These are phyloP conservation scores for Mactra quadrangularis DNA, from an alignment of 1,140 invertebrate species.

Conservation along the genomic window DNA sequence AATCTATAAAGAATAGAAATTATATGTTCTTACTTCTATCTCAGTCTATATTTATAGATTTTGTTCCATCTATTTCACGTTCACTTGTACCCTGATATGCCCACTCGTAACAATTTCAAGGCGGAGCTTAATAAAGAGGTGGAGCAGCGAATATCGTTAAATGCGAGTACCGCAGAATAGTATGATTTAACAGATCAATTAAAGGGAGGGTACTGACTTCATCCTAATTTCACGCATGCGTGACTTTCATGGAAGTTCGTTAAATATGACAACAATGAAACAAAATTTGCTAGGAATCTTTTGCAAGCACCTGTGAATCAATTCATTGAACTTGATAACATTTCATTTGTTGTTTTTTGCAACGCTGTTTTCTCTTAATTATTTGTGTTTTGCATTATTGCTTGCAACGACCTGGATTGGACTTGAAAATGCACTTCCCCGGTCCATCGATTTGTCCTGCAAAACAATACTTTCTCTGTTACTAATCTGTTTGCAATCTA, in stretches of 20 bases:
- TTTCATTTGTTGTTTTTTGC: neutral
- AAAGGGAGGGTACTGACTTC: no score
- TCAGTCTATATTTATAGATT: no score
- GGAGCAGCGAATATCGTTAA: no score
- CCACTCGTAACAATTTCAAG: no score
- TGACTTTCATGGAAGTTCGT: neutral
- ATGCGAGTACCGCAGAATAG: no score
- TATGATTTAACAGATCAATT: no score
- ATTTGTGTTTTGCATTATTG: neutral
- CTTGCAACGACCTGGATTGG: neutral
- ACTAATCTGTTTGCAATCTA: neutral
- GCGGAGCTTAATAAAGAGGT: no score
- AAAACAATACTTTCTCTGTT: neutral
- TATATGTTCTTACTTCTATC: no score
- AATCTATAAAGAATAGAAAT: no score
- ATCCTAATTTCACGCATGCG: slow-evolving; percentile 56
- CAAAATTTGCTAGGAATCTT: neutral
- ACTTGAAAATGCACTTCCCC: neutral
- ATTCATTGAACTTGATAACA: neutral
- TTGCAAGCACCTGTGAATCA: neutral
- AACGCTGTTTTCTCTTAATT: neutral
- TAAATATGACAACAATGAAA: slow-evolving; percentile 14
- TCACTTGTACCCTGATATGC: no score
- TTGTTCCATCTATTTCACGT: no score
- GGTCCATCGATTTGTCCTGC: neutral